Evolutionary conservation across 2,797 vertebrate species (phyloP).

Genomic region (Pseudochirops corinnae): DNA sequence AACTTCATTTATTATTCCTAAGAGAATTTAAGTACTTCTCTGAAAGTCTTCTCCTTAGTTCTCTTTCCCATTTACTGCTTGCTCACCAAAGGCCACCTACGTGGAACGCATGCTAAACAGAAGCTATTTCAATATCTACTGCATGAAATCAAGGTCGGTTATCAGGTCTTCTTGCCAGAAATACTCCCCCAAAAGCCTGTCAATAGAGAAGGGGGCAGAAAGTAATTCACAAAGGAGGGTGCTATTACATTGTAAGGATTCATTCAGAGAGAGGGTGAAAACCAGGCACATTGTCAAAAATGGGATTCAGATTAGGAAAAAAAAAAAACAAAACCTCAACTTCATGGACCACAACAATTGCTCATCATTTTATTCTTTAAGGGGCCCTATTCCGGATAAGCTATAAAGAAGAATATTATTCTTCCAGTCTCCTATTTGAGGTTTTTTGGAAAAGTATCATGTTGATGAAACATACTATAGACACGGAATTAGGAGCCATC

Average conservation of each 20-base stretch:
- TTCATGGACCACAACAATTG: not conserved
- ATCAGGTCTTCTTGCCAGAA: not conserved
- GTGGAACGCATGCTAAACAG: not conserved
- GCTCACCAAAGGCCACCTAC: not conserved
- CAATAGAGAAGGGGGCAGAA: not conserved
- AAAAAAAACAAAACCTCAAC: not conserved
- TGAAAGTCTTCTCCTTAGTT: not conserved
- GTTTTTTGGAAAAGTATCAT: not conserved
- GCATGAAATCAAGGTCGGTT: not conserved
- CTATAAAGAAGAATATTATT: not conserved
- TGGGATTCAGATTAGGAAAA: not conserved
- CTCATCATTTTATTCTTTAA: not conserved
- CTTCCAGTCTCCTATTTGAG: not conserved
- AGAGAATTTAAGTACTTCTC: conserved; percentile 20
- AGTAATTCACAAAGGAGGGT: not conserved
- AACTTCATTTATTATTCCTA: conserved; percentile 74
- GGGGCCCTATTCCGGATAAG: not conserved
- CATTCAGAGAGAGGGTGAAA: not conserved
- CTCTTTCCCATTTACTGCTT: conserved; percentile 10
- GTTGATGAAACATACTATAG: not conserved
- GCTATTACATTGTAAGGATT: not conserved
- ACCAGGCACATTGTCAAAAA: not conserved
- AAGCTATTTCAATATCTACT: not conserved
- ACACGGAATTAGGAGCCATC: not conserved
- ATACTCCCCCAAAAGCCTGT: not conserved